phyloP scores from a whole-genome alignment of 2,113 vertebrate species.

The Eclectus roratus region DNA sequence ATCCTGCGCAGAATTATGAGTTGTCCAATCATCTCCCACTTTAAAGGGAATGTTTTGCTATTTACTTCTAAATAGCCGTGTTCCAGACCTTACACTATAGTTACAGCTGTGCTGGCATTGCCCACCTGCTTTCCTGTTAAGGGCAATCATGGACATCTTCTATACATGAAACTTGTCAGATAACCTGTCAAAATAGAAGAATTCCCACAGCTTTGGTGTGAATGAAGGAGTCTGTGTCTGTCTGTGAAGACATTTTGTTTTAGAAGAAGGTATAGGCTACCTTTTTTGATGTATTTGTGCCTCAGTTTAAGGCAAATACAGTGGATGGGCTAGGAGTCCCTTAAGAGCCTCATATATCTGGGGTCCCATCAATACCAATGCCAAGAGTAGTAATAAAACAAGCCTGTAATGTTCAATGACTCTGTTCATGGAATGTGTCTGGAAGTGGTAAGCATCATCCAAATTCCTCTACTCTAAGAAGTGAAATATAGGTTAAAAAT shows the following conservation, averaged over 20 bases:
- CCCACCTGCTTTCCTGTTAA: background rate
- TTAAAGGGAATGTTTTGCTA: background rate
- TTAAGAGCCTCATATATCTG: background rate
- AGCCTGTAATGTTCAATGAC: fast-evolving
- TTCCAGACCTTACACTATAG: background rate
- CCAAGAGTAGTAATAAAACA: background rate
- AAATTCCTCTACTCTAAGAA: background rate
- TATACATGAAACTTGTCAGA: background rate
- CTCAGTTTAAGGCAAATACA: background rate
- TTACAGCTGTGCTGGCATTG: background rate
- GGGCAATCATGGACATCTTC: background rate
- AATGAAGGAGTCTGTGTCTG: background rate
- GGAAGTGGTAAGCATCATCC: background rate
- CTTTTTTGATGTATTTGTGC: background rate
- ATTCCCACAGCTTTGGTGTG: background rate
- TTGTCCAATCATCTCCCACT: background rate
- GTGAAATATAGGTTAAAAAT: background rate
- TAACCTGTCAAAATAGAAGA: background rate
- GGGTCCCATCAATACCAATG: background rate
- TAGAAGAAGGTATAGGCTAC: background rate
- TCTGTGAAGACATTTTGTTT: background rate
- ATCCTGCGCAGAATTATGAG: background rate
- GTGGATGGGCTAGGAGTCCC: background rate
- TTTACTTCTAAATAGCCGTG: background rate
- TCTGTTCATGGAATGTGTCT: background rate